A percentile compares a stretch with the other conserved stretches of the same genome.
Evolutionary conservation across 1,140 invertebrate species (phyloP).

Genomic region (Tyrophagus putrescentiae): DNA sequence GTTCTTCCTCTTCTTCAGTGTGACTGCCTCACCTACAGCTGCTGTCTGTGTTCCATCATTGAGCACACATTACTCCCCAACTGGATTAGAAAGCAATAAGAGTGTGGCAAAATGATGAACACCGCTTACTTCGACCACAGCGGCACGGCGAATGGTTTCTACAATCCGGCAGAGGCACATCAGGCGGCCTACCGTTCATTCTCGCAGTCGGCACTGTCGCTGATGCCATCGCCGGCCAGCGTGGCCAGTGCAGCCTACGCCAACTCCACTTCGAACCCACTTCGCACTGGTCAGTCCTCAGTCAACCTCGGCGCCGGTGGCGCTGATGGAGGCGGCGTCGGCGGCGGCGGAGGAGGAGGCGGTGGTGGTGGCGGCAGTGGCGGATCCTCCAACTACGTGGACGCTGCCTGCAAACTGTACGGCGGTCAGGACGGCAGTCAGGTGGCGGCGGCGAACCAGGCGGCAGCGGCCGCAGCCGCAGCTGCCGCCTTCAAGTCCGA

Average conservation of each 20-base stretch:
- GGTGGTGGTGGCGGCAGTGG: background rate
- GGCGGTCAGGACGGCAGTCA: constrained; percentile 31
- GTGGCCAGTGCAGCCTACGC: constrained; percentile 1
- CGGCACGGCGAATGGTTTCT: constrained; percentile 14
- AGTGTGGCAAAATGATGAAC: constrained; percentile 20
- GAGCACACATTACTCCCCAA: too few relatives aligned
- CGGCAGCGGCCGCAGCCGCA: constrained; percentile 11
- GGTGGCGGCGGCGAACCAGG: background rate
- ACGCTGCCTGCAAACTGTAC: constrained; percentile 53
- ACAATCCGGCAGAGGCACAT: constrained; percentile 20
- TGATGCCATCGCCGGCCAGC: constrained; percentile 10
- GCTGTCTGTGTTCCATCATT: too few relatives aligned
- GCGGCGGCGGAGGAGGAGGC: background rate
- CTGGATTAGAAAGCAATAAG: background rate
- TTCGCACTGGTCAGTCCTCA: background rate
- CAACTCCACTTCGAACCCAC: background rate
- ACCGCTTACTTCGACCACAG: constrained; percentile 20
- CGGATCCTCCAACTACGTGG: constrained; percentile 11
- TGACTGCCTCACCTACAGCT: background rate
- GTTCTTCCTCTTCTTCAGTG: background rate
- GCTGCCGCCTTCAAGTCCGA: constrained; percentile 26
- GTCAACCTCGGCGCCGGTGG: background rate
- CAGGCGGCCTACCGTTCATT: constrained; percentile 23
- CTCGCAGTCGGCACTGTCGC: constrained; percentile 16
- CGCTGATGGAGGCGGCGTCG: background rate